Base-by-base conservation (phyloP, 2,888 invertebrate species). In the Eristalis arbustorum region DNA sequence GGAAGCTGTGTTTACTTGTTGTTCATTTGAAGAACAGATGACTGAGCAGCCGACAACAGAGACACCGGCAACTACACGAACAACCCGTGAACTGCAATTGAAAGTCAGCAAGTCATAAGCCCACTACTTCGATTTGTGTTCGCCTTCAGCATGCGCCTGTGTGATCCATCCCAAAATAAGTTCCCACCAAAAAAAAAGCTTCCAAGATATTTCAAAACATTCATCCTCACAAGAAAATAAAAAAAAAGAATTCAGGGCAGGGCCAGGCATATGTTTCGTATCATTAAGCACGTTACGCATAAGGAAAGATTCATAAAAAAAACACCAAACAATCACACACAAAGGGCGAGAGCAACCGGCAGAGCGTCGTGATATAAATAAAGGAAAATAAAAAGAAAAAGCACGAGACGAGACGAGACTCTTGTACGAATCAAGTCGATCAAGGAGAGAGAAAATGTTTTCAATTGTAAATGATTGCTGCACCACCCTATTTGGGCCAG, bases 221-320 rank as follows among this genome's bases (percentile, higher is more conserved):
- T 22, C 22, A 40, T 37, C 34, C 22, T 23, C 37, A 6, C 10
- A 10, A 64, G 18, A n/a, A 4, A 40, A 40, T 61, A 61, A 59
- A 40, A 40, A 37, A 61, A 11, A 61, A 75, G n/a, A n/a, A 71
- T 84, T 62, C 66, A 75, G 80, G 80, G 80, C 80, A 74, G 67
- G 68, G 80, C 79, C 56, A 57, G 34, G 67, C 79, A 84, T 75
- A 80, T 84, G 84, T 75, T 72, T 57, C 62, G 37, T 62, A 57
- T 76, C 84, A 75, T 84, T 80, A 67, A 75, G 59, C 69, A 69
- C 37, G 75, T 75, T 64, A 68, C 62, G 34, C 56, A 56, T 59
- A 64, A 22, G 71, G 14, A 73, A n/a, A 76, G 42, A 63, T 49
- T 23, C 31, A 77, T 57, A 59, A n/a, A 4, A 56, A 37, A 40